Conservation (phyloP, 2,888 invertebrate genomes). For the Nomada goodeniana region DNA sequence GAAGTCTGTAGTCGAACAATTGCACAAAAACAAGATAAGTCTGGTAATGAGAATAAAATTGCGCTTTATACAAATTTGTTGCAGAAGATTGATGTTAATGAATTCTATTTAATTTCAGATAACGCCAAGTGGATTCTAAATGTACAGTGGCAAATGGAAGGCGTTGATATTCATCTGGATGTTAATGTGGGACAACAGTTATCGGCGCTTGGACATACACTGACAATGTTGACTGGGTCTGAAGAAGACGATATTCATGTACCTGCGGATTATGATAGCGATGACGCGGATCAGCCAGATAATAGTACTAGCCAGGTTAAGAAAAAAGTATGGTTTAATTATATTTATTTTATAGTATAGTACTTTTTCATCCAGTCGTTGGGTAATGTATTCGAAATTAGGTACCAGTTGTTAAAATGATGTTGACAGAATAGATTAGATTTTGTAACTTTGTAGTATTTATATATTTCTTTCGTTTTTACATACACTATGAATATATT, state of each 20-base stretch:
- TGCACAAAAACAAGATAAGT: slow-evolving; percentile 91
- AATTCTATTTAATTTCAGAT: slow-evolving; percentile 84
- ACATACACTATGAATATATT: not conserved
- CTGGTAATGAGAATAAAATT: slow-evolving; percentile 85
- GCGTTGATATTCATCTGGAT: slow-evolving; percentile 98
- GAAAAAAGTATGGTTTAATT: slow-evolving; percentile 80
- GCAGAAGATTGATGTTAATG: slow-evolving; percentile 6
- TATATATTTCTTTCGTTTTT: slow-evolving; percentile 14
- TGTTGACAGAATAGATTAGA: not conserved
- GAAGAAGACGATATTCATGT: slow-evolving; percentile 92
- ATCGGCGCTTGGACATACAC: slow-evolving; percentile 96
- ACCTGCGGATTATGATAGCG: slow-evolving; percentile 91
- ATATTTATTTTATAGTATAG: slow-evolving; percentile 62
- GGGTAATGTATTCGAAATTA: slow-evolving; percentile 43
- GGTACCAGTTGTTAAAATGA: not conserved
- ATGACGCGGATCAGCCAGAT: slow-evolving; percentile 90
- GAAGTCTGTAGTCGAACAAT: slow-evolving; percentile 98
- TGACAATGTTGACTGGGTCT: slow-evolving; percentile 96
- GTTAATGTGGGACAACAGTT: slow-evolving; percentile 98
- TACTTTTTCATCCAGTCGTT: not conserved
- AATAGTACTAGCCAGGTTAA: slow-evolving; percentile 83
- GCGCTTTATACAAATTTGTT: not conserved
- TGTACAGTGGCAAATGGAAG: slow-evolving; percentile 99
- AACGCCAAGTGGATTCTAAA: slow-evolving; percentile 99
- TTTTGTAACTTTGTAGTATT: not conserved